phyloP scores from a whole-genome alignment of 2,888 invertebrate genomes.

The Prionchulus punctatus region DNA sequence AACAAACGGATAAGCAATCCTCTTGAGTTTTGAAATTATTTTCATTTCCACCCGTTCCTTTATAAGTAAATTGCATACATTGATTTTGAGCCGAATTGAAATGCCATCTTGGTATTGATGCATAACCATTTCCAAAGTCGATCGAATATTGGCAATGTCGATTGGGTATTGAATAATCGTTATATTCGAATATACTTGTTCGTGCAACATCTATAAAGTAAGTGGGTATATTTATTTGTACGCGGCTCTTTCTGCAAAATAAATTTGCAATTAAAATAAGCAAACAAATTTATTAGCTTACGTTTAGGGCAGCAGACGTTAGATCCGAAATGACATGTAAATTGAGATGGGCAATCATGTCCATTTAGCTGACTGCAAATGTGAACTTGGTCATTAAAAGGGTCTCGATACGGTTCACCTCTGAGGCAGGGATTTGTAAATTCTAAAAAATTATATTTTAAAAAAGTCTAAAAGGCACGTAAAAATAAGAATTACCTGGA shows the following conservation, averaged over 20 bases:
- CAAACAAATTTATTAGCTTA: too few species aligned
- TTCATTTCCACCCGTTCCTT: conserved; percentile 15
- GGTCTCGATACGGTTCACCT: neutral
- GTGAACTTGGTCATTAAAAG: neutral
- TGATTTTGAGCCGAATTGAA: conserved; percentile 17
- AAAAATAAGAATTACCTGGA: too few species aligned
- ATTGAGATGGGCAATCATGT: neutral
- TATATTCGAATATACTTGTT: neutral
- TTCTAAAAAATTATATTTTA: too few species aligned
- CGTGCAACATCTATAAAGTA: neutral
- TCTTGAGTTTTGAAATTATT: conserved; percentile 16
- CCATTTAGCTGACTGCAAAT: neutral
- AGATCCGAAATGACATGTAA: neutral
- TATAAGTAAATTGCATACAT: conserved; percentile 14
- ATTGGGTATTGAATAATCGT: neutral
- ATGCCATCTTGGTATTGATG: conserved; percentile 15
- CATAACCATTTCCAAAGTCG: neutral
- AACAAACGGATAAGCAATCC: conserved; percentile 14
- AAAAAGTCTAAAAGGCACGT: too few species aligned
- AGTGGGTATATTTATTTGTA: neutral
- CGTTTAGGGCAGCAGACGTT: neutral
- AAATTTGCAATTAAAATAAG: too few species aligned
- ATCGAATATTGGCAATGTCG: neutral
- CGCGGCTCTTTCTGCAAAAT: too few species aligned
- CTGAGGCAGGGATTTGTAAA: neutral